Evolutionary conservation across 2,888 invertebrate genomes (phyloP).

Genomic region (Mellilla xanthometata): DNA sequence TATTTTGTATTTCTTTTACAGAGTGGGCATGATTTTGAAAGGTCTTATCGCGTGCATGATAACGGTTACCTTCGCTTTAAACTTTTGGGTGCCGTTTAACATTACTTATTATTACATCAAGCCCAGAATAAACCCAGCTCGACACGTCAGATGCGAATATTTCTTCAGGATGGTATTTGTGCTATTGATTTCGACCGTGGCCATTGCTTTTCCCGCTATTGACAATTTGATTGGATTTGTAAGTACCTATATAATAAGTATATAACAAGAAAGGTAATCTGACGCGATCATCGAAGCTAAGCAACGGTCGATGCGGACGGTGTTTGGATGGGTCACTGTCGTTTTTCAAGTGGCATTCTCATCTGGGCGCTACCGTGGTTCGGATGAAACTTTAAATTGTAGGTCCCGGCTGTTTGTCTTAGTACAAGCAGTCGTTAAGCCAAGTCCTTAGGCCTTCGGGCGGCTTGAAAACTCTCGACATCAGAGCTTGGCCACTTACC

Average conservation of each 20-base stretch:
- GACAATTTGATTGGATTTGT: conserved; percentile 66
- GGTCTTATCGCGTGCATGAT: conserved; percentile 57
- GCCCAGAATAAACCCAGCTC: conserved; percentile 25
- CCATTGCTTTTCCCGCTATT: conserved; percentile 58
- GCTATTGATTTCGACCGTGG: conserved; percentile 33
- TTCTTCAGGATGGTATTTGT: conserved; percentile 53
- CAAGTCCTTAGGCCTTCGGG: too few species aligned
- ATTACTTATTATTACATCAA: conserved; percentile 55
- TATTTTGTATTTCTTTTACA: conserved; percentile 31
- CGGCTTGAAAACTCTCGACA: too few species aligned
- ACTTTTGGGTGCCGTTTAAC: conserved; percentile 67
- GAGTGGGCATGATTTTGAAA: conserved; percentile 54
- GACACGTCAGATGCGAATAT: conserved; percentile 41
- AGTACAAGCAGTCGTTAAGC: too few species aligned
- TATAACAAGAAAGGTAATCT: too few species aligned
- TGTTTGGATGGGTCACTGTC: too few species aligned
- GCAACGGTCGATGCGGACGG: too few species aligned
- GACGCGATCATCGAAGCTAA: too few species aligned
- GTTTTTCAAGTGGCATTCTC: too few species aligned
- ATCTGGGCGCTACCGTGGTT: too few species aligned
- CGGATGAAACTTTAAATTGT: too few species aligned
- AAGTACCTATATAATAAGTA: conserved; percentile 29
- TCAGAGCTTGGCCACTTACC: too few species aligned
- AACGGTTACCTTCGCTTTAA: conserved; percentile 60
- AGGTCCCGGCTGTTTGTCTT: too few species aligned